These are phyloP conservation scores for Cyrtodaria siliqua DNA, from an alignment of 2,888 invertebrate genomes.

Conservation along the genomic window DNA sequence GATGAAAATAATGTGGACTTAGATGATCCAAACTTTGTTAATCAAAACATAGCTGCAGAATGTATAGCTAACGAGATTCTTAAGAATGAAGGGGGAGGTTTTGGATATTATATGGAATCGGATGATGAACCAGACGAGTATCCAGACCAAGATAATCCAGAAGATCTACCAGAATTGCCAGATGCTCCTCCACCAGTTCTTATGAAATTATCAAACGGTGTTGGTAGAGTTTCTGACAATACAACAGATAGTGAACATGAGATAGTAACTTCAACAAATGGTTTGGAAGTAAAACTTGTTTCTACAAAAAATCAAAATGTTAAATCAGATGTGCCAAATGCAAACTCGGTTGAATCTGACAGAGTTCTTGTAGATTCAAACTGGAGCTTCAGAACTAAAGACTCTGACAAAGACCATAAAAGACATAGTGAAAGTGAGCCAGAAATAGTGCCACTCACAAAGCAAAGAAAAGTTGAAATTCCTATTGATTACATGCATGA, in stretches of 20 bases:
- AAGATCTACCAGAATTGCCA: constrained; percentile 53
- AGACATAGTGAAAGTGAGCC: background rate
- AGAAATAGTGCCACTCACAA: constrained; percentile 41
- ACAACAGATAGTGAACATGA: background rate
- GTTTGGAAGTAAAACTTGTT: background rate
- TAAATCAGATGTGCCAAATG: background rate
- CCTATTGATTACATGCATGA: constrained; percentile 26
- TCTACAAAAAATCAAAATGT: background rate
- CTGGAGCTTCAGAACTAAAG: constrained; percentile 49
- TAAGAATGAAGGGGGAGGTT: constrained; percentile 37
- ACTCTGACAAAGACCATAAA: background rate
- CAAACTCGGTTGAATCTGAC: background rate
- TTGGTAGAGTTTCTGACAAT: constrained; percentile 3
- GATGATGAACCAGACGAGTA: constrained; percentile 60
- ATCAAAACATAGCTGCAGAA: constrained; percentile 49
- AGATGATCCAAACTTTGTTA: constrained; percentile 33
- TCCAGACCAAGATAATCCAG: constrained; percentile 49
- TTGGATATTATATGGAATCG: constrained; percentile 55
- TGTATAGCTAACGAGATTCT: constrained; percentile 57
- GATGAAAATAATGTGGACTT: constrained; percentile 32
- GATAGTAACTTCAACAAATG: background rate
- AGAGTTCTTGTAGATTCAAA: constrained; percentile 24
- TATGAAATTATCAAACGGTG: constrained; percentile 4
- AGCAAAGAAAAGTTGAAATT: constrained; percentile 45
- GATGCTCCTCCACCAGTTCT: constrained; percentile 46